Percentiles rank a stretch among this genome's conserved stretches.
Conservation (phyloP, 2,797 vertebrate genomes). For the Onychomys arenicola region DNA sequence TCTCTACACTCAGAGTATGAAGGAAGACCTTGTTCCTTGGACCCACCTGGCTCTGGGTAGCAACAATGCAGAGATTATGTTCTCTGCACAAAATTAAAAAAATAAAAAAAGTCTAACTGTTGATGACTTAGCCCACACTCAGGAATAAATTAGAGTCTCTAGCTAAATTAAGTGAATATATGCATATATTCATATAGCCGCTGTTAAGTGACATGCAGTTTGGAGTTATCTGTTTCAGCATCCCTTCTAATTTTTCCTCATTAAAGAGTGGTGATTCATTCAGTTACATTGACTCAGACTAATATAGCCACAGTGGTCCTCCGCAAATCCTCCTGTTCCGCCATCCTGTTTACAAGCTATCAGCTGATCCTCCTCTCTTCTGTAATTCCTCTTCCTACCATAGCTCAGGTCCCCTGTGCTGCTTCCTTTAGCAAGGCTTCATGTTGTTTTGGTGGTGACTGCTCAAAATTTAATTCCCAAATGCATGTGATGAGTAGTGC, state of each 20-base stretch:
- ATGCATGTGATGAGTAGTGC: constrained; percentile 4
- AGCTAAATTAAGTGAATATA: constrained; percentile 59
- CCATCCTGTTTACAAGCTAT: neutral
- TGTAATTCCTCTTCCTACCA: neutral
- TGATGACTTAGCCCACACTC: constrained; percentile 34
- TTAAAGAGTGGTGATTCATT: constrained; percentile 41
- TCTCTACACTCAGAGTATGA: neutral
- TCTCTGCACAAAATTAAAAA: neutral
- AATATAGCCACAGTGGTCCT: neutral
- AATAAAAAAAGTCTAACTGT: constrained; percentile 23
- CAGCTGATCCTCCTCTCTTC: neutral
- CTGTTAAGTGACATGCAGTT: constrained; percentile 27
- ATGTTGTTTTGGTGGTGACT: constrained; percentile 13
- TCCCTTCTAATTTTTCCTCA: constrained; percentile 31
- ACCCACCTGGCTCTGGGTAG: neutral
- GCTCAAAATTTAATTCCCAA: constrained; percentile 50
- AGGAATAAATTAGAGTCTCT: constrained; percentile 57
- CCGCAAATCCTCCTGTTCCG: neutral
- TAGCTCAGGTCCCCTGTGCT: neutral
- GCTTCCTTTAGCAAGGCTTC: constrained; percentile 10
- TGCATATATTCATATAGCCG: neutral
- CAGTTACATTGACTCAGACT: constrained; percentile 17
- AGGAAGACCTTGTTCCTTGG: neutral
- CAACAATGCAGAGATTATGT: neutral
- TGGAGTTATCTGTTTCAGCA: neutral